These are phyloP conservation scores for Ormyrus nitidulus DNA, from an alignment of 2,888 invertebrate genomes.

Conservation along the genomic window DNA sequence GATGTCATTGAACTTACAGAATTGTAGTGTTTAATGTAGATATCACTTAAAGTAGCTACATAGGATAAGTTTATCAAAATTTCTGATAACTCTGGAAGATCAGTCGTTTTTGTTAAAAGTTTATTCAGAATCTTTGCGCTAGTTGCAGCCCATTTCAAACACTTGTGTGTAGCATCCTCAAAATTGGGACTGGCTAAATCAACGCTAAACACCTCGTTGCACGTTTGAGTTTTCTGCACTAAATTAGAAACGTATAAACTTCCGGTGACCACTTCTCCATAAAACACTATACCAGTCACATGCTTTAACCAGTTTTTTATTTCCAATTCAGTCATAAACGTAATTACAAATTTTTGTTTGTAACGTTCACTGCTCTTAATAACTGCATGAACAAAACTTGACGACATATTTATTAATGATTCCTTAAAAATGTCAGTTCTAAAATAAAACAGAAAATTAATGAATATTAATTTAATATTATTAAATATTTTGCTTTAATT, in stretches of 20 bases:
- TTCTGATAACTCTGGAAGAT: constrained; percentile 66
- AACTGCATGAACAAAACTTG: constrained; percentile 65
- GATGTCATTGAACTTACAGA: constrained; percentile 66
- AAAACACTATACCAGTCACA: constrained; percentile 65
- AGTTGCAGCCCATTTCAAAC: constrained; percentile 70
- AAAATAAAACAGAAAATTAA: background rate
- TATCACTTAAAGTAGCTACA: constrained; percentile 69
- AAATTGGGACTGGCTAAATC: constrained; percentile 61
- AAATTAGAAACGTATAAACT: constrained; percentile 65
- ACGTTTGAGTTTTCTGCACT: constrained; percentile 60
- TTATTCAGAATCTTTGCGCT: constrained; percentile 67
- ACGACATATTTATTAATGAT: constrained; percentile 61
- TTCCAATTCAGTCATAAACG: constrained; percentile 64
- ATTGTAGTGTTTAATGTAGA: constrained; percentile 74
- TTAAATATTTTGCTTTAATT: constrained; percentile 18
- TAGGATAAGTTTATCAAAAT: constrained; percentile 71
- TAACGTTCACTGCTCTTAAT: constrained; percentile 56
- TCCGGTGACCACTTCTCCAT: constrained; percentile 70
- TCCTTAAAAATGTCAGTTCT: constrained; percentile 49
- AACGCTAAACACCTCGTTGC: constrained; percentile 59
- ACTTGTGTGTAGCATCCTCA: constrained; percentile 65
- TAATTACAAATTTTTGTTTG: constrained; percentile 57
- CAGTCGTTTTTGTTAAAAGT: constrained; percentile 56
- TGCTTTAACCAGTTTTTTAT: constrained; percentile 66
- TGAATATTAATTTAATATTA: constrained; percentile 36